Evolutionary conservation across 2,888 invertebrate species (phyloP).

Genomic region (Standfussiana lucernea): DNA sequence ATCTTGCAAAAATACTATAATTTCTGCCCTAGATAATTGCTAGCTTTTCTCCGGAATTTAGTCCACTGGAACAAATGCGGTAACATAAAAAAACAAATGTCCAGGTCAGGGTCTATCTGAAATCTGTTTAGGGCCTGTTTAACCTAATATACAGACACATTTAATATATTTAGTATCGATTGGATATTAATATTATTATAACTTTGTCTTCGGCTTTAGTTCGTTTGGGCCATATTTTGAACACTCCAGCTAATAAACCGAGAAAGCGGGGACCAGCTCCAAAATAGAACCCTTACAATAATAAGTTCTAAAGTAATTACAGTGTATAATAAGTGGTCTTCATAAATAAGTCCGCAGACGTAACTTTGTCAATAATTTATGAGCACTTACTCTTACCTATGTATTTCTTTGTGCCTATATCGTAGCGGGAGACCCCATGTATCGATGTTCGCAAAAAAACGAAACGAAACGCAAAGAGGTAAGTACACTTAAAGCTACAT

Average conservation of each 20-base stretch:
- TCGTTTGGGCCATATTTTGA: not conserved
- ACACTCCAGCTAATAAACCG: not conserved
- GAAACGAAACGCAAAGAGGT: constrained; percentile 7
- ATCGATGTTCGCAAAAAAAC: constrained; percentile 51
- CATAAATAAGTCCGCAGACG: constrained; percentile 49
- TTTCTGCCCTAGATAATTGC: not conserved
- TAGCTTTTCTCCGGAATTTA: not conserved
- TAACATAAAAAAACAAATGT: not conserved
- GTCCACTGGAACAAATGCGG: not conserved
- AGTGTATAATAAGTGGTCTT: constrained; percentile 26
- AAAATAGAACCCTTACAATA: constrained; percentile 10
- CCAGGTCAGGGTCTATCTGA: not conserved
- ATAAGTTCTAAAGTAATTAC: constrained; percentile 32
- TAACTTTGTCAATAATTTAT: constrained; percentile 57
- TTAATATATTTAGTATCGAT: not conserved
- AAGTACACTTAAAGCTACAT: constrained; percentile 41
- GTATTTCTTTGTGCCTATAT: constrained; percentile 35
- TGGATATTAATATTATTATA: not conserved
- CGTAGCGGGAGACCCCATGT: constrained; percentile 47
- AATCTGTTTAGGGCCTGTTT: not conserved
- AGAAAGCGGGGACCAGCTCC: not conserved
- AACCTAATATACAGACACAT: no score
- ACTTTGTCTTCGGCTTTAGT: not conserved
- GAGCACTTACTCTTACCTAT: constrained; percentile 36
- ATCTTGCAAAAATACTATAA: not conserved